Evolutionary conservation across 2,797 vertebrate genomes (phyloP), one percentile per base, ranked within the genome.

Genomic region (Oryzias sinensis): DNA sequence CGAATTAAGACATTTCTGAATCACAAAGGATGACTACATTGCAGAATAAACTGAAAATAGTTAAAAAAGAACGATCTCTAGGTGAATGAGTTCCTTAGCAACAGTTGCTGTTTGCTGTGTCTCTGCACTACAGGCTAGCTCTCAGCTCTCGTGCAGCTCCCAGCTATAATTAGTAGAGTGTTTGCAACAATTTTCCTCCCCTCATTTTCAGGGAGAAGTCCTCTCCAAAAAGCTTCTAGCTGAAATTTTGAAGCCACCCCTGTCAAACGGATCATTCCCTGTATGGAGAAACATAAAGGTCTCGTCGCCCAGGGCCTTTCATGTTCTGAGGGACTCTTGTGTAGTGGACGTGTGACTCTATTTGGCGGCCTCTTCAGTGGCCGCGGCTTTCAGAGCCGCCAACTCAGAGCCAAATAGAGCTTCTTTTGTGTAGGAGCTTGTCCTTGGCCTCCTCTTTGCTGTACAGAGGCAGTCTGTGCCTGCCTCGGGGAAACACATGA

Each of bases 391-490:
- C 74, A 58, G 62, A 78, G 76, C 82, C 71, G 76, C 72, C 68
- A 49, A 25, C 73, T 45, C 60, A 1, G 42, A 37, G 2, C 56
- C 43, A 58, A 72, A 92, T 80, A 92, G 84, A 87, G 88, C 58
- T 61, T 68, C 84, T 80, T 89, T 91, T 93, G 91, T 92, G 70
- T 1, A 0, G 52, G 65, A n/a, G 40, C 70, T 67, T 56, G 82
- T 77, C 82, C 82, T 77, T 17, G 17, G 79, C 79, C 78, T 59
- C 69, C 71, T 54, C 56, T 50, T 76, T 72, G 24, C 83, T 59
- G 77, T 61, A 87, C 88, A 90, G 92, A 90, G 90, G 81, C 83
- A 77, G 85, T 64, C 87, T 90, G 91, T 92, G 89, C 89, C 92
- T 88, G 89, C 75, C 90, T 72, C 89, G 11, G 62, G 82, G 33